Evolutionary conservation across 30 jellyfish, hydroid and myxozoan genomes (phyloP), one percentile per base, ranked within the genome.

Genomic region (Pelagia noctiluca): DNA sequence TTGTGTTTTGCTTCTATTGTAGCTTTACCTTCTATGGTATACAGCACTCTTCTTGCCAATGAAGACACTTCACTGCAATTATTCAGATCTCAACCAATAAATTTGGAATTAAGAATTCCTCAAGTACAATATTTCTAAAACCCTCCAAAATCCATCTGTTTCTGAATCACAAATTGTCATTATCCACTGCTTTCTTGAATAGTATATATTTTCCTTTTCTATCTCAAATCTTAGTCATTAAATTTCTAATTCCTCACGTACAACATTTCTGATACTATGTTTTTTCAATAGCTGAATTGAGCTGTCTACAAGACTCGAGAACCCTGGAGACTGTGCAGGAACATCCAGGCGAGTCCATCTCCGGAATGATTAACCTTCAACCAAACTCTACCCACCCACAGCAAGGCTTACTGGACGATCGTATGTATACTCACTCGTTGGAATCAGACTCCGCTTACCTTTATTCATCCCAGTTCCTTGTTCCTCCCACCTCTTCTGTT

Each of bases 271-370:
- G n/a, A n/a, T n/a, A n/a, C n/a, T n/a, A n/a, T n/a, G n/a, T n/a
- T n/a, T n/a, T n/a, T n/a, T n/a, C n/a, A n/a, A n/a, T 71, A 83
- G 94, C 30, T 72, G 94, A 83, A 28, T 54, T 72, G 86, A 63
- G 82, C 19, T 48, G 19, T 31, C 23, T 79, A 29, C 82, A 63
- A 23, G 63, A 31, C 63, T 30, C 87, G 2, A 57, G 90, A 19
- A 23, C 90, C 21, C 69, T 86, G 23, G 96, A 67, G 19, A 53
- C 90, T 23, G 81, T 71, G 67, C 74, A 33, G 65, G 82, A 69
- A 19, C 70, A 60, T 3, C 57, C 67, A 3, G 38, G 67, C 66
- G 80, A 35, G 24, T 19, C 84, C 10, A 60, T 71, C 32, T 1
- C 68, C 5, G 78, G 60, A 24, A 66, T 81, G 57, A 66, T 81